Evolutionary conservation across 2,888 invertebrate species (phyloP), one percentile per base, ranked within the genome.

Genomic region (Chouioia cunea): DNA sequence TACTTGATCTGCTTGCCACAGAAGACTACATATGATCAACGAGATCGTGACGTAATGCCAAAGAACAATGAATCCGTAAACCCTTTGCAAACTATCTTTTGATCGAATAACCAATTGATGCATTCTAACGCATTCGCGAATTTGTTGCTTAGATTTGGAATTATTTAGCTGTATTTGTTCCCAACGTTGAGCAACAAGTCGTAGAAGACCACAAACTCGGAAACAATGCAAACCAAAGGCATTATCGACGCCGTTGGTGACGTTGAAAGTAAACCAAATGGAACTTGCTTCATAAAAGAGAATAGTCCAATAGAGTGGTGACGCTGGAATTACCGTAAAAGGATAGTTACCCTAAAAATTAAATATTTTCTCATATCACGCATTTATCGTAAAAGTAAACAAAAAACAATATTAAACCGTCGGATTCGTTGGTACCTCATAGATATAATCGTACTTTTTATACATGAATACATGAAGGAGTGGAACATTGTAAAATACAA

Each of bases 141-240:
- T 36, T 12, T 36, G 36, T 36, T 36, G 36, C 12, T 6, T 36
- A 12, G 36, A 36, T 36, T 8, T 2, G 10, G 36, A 12, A 36
- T 36, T 56, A 0, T 62, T 10, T 1, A 56, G 20, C 4, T 54
- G 53, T 4, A 71, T 22, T 27, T 76, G 71, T 0, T 23, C 36
- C 52, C 76, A 70, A 0, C 74, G 60, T 27, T 67, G 69, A 0
- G 76, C 70, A 48, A 77, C 69, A 15, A 63, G 74, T 2, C 77
- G 76, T 36, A 81, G 62, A 16, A 77, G 65, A 3, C 76, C 75
- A 1, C 75, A 67, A 60, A 80, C 77, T 47, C 78, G 78, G 58
- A 79, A 79, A 22, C 76, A 48, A 47, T 77, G 77, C n/a, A 76
- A 71, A 12, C 78, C 77, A 64, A 79, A 81, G 3, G 79, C 70